Base-by-base conservation (phyloP, 2,797 vertebrate genomes). In the Characodon lateralis region DNA sequence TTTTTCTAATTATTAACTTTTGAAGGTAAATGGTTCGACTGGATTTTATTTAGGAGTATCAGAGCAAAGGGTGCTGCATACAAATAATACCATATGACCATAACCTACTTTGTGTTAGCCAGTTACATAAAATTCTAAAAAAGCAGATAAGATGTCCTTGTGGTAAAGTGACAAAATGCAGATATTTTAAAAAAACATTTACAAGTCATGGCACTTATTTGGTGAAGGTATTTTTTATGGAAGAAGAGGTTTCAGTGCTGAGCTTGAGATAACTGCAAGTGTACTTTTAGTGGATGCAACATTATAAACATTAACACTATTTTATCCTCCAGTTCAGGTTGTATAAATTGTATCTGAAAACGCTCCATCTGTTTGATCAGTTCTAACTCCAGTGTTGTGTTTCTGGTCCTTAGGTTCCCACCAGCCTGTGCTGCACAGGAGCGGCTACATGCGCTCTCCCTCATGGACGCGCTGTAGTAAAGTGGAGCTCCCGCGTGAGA, bases 371-470 rank as follows among this genome's bases (percentile, higher is more conserved):
- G 31, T 56, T 63, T 5, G 4, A 58, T 66, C 77, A 3, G 8
- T 77, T 10, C 73, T 56, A 16, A 6, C 81, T 56, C 81, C 28
- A 6, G 53, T 1, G 0, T 1, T 61, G 20, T 87, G 22, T 80
- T 72, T 89, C 58, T 87, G 77, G 6, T 66, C 70, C 2, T 6
- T 87, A 98, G 97, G 96, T 91, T 95, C 96, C 74, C 96, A 96
- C 78, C 94, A 95, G 63, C 95, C 95, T 22, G 77, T 94, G 0
- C 80, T 94, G 71, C 94, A 96, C 12, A 93, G 96, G 81, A 93
- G 96, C 0, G 94, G 97, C 9, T 97, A 97, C 94, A 96, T 97
- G 89, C 97, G 97, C 78, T 99, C 98, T 1, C 98, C 98, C 0
- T 97, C 98, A 13, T 99, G 98, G 98, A 97, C 96, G 0, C 94